These are phyloP conservation scores for Pontoporia blainvillei DNA, from an alignment of 2,113 vertebrate genomes.

Conservation along the genomic window DNA sequence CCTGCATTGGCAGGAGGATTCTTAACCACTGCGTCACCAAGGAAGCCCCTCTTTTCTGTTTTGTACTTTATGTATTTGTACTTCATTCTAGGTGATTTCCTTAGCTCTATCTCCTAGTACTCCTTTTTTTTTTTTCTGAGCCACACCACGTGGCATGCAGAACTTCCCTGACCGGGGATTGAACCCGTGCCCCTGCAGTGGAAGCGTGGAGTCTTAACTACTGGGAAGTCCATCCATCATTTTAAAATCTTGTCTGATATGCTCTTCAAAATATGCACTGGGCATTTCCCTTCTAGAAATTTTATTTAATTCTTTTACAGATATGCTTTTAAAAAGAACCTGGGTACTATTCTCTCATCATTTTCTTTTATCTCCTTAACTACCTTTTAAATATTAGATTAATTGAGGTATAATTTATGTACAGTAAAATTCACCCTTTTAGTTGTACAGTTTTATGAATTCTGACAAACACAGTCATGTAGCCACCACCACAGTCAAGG, in stretches of 20 bases:
- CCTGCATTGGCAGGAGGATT: too few species aligned
- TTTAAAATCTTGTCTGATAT: slow-evolving; percentile 7
- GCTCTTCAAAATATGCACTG: neutral
- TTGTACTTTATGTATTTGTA: neutral
- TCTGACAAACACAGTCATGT: neutral
- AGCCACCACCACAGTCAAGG: neutral
- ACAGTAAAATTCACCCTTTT: neutral
- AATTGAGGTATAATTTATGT: neutral
- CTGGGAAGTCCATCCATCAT: neutral
- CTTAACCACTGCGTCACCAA: too few species aligned
- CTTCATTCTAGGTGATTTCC: neutral
- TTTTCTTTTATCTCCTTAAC: neutral
- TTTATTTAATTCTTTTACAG: neutral
- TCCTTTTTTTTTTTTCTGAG: too few species aligned
- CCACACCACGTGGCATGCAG: too few species aligned
- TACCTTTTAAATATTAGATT: neutral
- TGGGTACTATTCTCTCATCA: neutral
- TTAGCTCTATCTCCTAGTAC: neutral
- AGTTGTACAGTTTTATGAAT: neutral
- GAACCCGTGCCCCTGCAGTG: too few species aligned
- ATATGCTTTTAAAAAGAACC: neutral
- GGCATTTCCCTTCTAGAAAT: neutral
- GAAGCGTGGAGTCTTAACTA: too few species aligned
- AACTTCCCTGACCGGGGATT: too few species aligned
- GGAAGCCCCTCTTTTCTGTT: neutral